These are phyloP conservation scores for Arothron firmamentum DNA, from an alignment of 2,113 vertebrate genomes.

Conservation along the genomic window DNA sequence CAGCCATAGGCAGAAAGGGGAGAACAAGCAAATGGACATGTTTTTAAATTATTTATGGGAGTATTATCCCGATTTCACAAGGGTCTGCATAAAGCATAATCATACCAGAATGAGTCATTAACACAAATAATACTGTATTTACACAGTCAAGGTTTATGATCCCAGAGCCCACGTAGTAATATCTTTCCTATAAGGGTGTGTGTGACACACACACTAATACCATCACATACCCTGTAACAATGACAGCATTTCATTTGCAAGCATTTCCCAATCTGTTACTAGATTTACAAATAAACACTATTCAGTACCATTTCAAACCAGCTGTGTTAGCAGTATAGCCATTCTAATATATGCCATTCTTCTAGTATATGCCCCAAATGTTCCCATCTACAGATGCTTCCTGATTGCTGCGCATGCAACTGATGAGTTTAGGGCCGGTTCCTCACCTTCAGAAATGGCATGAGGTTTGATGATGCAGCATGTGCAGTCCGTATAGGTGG, in stretches of 20 bases:
- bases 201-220: background rate
- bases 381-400: no score
- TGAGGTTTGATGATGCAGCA: conserved; percentile 94
- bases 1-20: background rate
- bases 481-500: conserved; percentile 80
- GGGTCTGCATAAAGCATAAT: background rate
- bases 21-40: conserved; percentile 1
- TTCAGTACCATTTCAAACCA: no score
- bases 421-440: no score
- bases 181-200: background rate
- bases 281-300: no score
- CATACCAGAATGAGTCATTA: background rate
- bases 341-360: no score
- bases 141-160: background rate
- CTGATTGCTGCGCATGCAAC: no score
- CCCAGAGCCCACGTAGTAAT: background rate
- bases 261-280: no score
- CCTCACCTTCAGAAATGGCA: conserved; percentile 83
- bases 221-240: no score
- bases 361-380: no score
- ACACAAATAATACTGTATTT: background rate
- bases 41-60: background rate
- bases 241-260: no score
- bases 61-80: no score
- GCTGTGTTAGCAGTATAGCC: no score